Evolutionary conservation across 2,888 invertebrate genomes (phyloP).

Genomic region (Dolomedes plantarius): DNA sequence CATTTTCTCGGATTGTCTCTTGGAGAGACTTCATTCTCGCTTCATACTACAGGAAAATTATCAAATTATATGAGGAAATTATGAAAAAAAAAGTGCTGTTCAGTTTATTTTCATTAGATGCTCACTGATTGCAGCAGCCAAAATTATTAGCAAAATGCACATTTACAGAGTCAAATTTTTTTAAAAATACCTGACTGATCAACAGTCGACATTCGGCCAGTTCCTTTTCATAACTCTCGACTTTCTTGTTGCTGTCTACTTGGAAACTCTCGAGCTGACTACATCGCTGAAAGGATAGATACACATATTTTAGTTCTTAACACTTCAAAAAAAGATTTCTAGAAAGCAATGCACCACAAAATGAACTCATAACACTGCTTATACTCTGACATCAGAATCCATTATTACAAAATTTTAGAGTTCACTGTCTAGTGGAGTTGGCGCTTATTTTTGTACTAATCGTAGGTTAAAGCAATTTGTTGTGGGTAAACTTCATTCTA

Average conservation of each 20-base stretch:
- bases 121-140: no score
- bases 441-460: no score
- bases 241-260: constrained; percentile 92
- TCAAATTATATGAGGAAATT: not conserved
- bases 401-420: no score
- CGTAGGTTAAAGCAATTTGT: no score
- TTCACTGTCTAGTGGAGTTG: no score
- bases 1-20: constrained; percentile 95
- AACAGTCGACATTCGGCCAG: constrained; percentile 92
- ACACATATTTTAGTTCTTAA: no score
- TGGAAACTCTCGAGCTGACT: constrained; percentile 91
- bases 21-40: constrained; percentile 95
- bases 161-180: no score
- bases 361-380: no score
- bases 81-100: constrained; percentile 8
- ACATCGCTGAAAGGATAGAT: constrained; percentile 81
- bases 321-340: not conserved
- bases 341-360: not conserved
- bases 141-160: no score
- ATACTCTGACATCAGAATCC: no score
- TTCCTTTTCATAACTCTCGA: constrained; percentile 93
- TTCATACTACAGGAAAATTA: constrained; percentile 82
- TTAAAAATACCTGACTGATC: constrained; percentile 86
- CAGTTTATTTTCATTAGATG: no score
- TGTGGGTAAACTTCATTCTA: no score